A percentile compares a stretch with the other conserved stretches of the same genome.
Evolutionary conservation across 2,113 vertebrate species (phyloP).

Genomic region (Catharus fuscescens): DNA sequence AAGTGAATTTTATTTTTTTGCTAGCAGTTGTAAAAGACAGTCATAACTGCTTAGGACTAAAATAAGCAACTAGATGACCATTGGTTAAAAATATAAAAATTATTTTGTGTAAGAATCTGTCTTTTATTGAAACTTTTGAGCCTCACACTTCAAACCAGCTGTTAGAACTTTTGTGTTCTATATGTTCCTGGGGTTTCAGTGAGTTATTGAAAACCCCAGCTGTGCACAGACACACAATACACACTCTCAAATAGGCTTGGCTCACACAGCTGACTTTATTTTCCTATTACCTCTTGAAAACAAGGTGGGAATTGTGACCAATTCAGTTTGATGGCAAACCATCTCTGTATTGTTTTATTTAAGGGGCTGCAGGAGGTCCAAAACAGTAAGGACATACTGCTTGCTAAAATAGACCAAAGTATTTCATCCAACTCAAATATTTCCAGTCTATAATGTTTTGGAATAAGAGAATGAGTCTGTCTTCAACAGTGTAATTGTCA

Average conservation of each 20-base stretch:
- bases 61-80: background rate
- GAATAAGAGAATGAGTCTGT: background rate
- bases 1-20: background rate
- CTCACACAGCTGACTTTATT: background rate
- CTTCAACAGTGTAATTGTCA: background rate
- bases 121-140: background rate
- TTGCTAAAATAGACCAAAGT: background rate
- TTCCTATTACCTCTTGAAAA: background rate
- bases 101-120: background rate
- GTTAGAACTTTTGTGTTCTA: background rate
- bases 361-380: background rate
- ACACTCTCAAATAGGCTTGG: fast-evolving
- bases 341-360: background rate
- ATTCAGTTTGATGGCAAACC: background rate
- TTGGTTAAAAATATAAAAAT: background rate
- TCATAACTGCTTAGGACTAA: background rate
- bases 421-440: conserved; percentile 51
- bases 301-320: background rate
- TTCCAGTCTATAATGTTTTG: conserved; percentile 61
- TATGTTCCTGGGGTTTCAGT: background rate
- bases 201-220: background rate
- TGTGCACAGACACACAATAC: fast-evolving
- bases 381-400: background rate
- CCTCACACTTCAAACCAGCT: background rate
- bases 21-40: background rate